Base-by-base conservation (phyloP, 2,113 vertebrate species). In the Amphiprion percula region DNA sequence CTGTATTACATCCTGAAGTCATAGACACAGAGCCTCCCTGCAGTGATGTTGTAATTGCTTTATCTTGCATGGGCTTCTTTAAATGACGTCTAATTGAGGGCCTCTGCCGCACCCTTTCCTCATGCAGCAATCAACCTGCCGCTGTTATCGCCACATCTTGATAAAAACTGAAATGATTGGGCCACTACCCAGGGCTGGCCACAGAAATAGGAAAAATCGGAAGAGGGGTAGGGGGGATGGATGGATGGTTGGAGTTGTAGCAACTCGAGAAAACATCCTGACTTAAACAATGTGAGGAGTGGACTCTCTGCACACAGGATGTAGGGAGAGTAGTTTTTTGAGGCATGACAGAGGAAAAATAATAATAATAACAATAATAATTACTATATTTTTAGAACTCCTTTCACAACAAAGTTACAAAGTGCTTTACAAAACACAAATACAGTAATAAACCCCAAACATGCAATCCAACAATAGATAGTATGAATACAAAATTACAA, bases 141-240 rank as follows among this genome's bases (percentile, higher is more conserved):
- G 19, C 33, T 12, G 19, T 82, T 91, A 94, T 94, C 93, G 4
- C 46, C 69, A 21, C 82, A 94, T 93, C 87, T 89, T 85, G 91
- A 88, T 92, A 92, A 93, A 94, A 94, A 91, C 90, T 90, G 66
- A 83, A 92, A 93, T 92, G 89, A 94, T 90, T 92, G 90, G 75
- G 60, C 77, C 79, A 70, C 90, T 82, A 82, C 87, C 88, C 90
- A 88, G 75, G 55, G 85, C 88, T 77, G 93, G 90, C 90, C 77
- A 71, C 33, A 79, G 79, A 83, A 89, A 84, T 59, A 65, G 67
- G 68, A 79, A 88, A 80, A 82, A 26, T 2, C 26, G 19, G 46
- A 71, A 33, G 53, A 49, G 55, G 41, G 10, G 59, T 19, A 24
- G 10, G 5, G 49, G 49, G 19, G 16, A 49, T 15, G 37, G n/a